Percentiles rank a stretch among this genome's conserved stretches.
These are phyloP conservation scores for Aphaenogaster floridana DNA, from an alignment of 1,140 invertebrate genomes.

Conservation along the genomic window DNA sequence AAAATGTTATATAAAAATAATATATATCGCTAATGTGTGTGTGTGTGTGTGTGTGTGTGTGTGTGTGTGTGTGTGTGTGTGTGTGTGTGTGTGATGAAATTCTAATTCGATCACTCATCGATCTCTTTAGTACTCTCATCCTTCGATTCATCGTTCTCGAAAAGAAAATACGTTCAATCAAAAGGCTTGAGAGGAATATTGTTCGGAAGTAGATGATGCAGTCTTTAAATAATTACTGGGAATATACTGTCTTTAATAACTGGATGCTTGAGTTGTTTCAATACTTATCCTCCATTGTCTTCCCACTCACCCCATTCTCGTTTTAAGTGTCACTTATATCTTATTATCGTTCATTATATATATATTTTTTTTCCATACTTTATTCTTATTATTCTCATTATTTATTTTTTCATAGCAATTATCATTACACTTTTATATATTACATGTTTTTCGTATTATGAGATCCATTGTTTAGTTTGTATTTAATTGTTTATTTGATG, in stretches of 20 bases:
- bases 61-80: too few relatives aligned
- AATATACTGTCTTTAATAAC: constrained; percentile 56
- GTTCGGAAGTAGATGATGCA: constrained; percentile 30
- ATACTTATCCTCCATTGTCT: constrained; percentile 17
- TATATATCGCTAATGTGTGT: background rate
- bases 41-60: too few relatives aligned
- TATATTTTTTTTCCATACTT: background rate
- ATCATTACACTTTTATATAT: background rate
- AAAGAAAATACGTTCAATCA: background rate
- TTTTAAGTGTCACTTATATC: constrained; percentile 6
- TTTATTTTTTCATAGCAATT: constrained; percentile 10
- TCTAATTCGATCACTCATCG: background rate
- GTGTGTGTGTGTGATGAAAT: background rate
- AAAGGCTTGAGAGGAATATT: constrained; percentile 24
- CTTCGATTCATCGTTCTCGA: background rate
- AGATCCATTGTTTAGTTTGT: background rate
- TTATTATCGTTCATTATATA: background rate
- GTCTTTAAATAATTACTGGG: constrained; percentile 44
- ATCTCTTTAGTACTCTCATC: constrained; percentile 27
- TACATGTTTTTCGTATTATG: background rate
- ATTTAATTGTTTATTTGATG: too few relatives aligned
- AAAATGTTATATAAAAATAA: background rate
- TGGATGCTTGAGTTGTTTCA: constrained; percentile 30
- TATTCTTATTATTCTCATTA: constrained; percentile 18
- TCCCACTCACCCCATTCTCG: background rate